Conservation (phyloP, 2,113 vertebrate genomes). For the Heteronetta atricapilla region DNA sequence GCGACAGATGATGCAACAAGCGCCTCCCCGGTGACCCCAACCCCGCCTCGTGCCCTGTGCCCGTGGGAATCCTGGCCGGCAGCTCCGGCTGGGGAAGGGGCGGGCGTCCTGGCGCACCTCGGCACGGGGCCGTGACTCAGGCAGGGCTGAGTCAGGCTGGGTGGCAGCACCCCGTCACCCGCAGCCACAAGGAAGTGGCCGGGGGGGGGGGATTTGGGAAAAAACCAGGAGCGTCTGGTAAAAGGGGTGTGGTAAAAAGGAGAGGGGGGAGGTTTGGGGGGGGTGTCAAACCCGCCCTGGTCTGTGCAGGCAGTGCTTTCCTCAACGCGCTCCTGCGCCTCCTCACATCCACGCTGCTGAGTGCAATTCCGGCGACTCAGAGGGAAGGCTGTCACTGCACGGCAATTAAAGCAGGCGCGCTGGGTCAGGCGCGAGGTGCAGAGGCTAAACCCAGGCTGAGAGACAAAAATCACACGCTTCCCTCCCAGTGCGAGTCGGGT, state of each 20-base stretch:
- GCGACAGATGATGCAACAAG: not conserved
- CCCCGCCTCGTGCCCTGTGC: not conserved
- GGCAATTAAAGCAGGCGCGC: not conserved
- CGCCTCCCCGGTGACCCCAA: accelerated
- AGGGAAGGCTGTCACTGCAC: conserved; percentile 26
- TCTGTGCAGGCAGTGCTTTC: accelerated
- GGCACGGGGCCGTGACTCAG: conserved; percentile 11
- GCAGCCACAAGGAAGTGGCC: not conserved
- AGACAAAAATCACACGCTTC: not conserved
- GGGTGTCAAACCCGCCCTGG: not conserved
- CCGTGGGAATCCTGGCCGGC: too few relatives aligned
- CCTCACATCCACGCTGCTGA: not conserved
- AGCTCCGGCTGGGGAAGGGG: not conserved
- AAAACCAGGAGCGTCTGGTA: accelerated
- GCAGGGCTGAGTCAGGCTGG: not conserved
- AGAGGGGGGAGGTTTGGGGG: not conserved
- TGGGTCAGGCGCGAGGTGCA: not conserved
- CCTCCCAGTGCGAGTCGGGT: not conserved
- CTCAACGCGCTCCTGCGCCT: not conserved
- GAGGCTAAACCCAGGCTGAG: not conserved
- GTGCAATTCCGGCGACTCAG: not conserved
- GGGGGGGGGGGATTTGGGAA: accelerated
- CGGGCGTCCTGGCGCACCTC: not conserved
- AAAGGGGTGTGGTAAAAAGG: too few relatives aligned
- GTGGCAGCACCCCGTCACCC: not conserved